These are phyloP conservation scores for Exephanes ischioxanthus DNA, from an alignment of 2,888 invertebrate species.

Conservation along the genomic window DNA sequence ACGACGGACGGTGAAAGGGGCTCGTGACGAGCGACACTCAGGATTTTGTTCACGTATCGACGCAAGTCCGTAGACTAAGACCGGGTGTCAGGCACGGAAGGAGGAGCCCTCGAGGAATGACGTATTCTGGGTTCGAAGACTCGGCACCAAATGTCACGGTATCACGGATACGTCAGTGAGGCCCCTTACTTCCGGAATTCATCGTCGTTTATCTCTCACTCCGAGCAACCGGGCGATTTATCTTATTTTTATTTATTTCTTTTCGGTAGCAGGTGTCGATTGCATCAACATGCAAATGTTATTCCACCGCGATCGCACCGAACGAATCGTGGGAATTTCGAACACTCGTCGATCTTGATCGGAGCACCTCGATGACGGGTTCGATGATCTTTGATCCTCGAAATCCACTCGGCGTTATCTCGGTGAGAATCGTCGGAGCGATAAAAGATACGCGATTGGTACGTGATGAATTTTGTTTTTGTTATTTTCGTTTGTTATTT, in stretches of 20 bases:
- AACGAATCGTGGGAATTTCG: background rate
- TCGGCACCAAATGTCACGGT: conserved; percentile 58
- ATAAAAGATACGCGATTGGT: conserved; percentile 17
- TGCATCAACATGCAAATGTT: conserved; percentile 10
- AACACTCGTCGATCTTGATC: conserved; percentile 4
- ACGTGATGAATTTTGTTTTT: conserved; percentile 27
- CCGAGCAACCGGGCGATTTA: background rate
- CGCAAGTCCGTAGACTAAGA: conserved; percentile 36
- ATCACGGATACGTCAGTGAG: conserved; percentile 33
- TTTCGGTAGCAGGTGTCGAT: background rate
- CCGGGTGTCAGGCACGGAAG: conserved; percentile 59
- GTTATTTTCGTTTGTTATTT: background rate
- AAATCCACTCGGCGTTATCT: conserved; percentile 38
- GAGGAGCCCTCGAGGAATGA: conserved; percentile 31
- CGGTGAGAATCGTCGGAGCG: conserved; percentile 21
- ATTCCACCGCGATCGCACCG: conserved; percentile 14
- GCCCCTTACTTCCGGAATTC: conserved; percentile 1
- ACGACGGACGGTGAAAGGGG: conserved; percentile 44
- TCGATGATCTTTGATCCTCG: conserved; percentile 23
- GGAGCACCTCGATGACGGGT: conserved; percentile 25
- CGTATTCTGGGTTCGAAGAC: conserved; percentile 32
- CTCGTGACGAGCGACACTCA: conserved; percentile 46
- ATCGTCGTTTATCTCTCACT: conserved; percentile 15
- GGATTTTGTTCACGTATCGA: conserved; percentile 61
- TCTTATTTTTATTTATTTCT: background rate